Evolutionary conservation across 2,797 vertebrate genomes (phyloP).

Genomic region (Simalia tracyae): DNA sequence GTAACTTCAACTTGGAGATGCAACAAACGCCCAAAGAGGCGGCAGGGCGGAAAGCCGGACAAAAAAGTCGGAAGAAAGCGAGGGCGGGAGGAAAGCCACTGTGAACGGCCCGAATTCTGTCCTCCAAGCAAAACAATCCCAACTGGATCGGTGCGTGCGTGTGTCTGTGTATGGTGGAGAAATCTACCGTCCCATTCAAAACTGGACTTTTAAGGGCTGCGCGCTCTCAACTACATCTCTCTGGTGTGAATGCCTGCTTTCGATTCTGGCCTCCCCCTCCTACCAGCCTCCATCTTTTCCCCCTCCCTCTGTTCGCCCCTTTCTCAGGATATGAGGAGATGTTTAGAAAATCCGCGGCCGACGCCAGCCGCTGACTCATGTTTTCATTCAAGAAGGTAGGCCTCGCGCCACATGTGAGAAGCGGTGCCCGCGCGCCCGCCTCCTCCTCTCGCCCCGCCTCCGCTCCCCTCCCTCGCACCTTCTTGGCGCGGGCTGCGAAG

Average conservation of each 20-base stretch:
- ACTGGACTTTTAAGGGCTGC: not conserved
- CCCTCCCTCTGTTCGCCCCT: slow-evolving; percentile 56
- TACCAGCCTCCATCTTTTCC: slow-evolving; percentile 35
- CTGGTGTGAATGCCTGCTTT: slow-evolving; percentile 70
- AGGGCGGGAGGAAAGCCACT: not conserved
- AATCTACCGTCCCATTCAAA: not conserved
- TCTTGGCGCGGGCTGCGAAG: not conserved
- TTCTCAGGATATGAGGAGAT: slow-evolving; percentile 85
- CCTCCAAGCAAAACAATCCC: not conserved
- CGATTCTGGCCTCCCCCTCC: slow-evolving; percentile 70
- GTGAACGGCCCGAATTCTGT: not conserved
- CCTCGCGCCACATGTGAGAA: slow-evolving; percentile 40
- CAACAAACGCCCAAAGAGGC: slow-evolving; percentile 7
- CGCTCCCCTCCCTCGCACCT: not conserved
- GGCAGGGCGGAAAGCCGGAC: not conserved
- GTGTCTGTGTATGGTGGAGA: not conserved
- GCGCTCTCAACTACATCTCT: not conserved
- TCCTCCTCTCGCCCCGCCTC: not conserved
- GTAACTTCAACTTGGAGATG: not conserved
- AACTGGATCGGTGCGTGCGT: not conserved
- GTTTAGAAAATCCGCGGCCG: slow-evolving; percentile 84
- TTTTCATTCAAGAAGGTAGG: slow-evolving; percentile 74
- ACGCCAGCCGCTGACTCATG: slow-evolving; percentile 85
- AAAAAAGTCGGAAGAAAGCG: not conserved
- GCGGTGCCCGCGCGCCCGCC: not conserved